These are phyloP conservation scores for Drosophila mulleri DNA, from an alignment of 2,888 invertebrate genomes.

Conservation along the genomic window DNA sequence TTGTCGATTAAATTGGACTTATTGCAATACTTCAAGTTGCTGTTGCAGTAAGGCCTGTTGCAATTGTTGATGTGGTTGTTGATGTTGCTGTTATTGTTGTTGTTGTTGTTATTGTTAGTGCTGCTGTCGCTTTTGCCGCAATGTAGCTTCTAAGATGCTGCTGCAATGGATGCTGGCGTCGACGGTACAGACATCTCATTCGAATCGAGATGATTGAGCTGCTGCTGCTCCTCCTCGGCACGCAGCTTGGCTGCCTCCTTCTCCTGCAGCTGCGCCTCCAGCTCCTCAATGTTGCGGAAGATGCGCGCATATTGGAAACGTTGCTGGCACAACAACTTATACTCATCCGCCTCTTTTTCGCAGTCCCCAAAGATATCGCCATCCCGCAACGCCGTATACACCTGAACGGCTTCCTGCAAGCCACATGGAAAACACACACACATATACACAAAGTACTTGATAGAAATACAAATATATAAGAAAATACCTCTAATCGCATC, in stretches of 20 bases:
- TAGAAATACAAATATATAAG: neutral
- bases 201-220: constrained; percentile 67
- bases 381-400: constrained; percentile 90
- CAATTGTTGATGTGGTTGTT: constrained; percentile 20
- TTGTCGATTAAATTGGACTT: constrained; percentile 36
- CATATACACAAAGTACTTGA: neutral
- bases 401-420: constrained; percentile 91
- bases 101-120: constrained; percentile 21
- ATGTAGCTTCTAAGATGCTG: constrained; percentile 61
- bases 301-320: constrained; percentile 93
- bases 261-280: constrained; percentile 75
- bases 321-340: constrained; percentile 89
- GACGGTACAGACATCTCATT: constrained; percentile 46
- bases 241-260: constrained; percentile 74
- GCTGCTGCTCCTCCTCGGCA: constrained; percentile 69
- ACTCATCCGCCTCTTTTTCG: constrained; percentile 89
- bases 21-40: constrained; percentile 21
- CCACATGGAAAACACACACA: neutral
- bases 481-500: constrained; percentile 81
- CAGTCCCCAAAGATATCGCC: constrained; percentile 92
- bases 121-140: constrained; percentile 30
- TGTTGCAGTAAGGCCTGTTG: constrained; percentile 21
- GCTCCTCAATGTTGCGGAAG: constrained; percentile 86
- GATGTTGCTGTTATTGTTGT: constrained; percentile 17
- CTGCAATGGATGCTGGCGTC: constrained; percentile 35